Conservation (phyloP, 2,797 vertebrate genomes). For the Tauraco hartlaubi region DNA sequence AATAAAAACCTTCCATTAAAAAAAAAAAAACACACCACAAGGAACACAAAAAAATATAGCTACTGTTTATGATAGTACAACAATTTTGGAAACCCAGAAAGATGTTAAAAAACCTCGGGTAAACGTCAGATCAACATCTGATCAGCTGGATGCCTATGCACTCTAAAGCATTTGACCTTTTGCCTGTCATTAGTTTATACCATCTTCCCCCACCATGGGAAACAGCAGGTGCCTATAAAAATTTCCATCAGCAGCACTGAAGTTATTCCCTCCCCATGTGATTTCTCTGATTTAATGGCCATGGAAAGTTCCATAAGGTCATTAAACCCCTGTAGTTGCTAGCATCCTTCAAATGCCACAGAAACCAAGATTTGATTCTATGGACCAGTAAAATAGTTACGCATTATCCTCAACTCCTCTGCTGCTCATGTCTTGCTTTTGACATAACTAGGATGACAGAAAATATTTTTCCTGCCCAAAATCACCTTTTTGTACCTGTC, state of each 20-base stretch:
- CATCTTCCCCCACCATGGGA: background rate
- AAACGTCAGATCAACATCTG: background rate
- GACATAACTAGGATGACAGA: conserved; percentile 12
- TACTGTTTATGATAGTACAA: background rate
- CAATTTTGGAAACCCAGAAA: background rate
- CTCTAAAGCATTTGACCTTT: background rate
- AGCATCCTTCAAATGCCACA: conserved; percentile 7
- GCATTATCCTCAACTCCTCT: background rate
- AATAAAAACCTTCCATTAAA: background rate
- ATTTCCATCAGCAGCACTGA: background rate
- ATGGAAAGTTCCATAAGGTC: conserved; percentile 1
- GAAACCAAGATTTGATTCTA: conserved; percentile 7
- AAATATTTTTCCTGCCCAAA: conserved; percentile 12
- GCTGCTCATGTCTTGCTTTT: background rate
- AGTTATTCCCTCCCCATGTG: background rate
- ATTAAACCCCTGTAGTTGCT: conserved; percentile 10
- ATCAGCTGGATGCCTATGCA: background rate
- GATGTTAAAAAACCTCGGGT: background rate
- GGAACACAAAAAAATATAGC: no score
- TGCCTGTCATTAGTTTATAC: background rate
- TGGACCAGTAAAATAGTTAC: background rate
- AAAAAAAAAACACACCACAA: background rate
- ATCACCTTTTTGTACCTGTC: conserved; percentile 5
- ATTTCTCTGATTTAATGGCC: conserved; percentile 26
- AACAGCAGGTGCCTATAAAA: conserved; percentile 14